Percentiles rank a stretch among this genome's conserved stretches.
These are phyloP conservation scores for Caprella mutica DNA, from an alignment of 2,888 invertebrate species.

Conservation along the genomic window DNA sequence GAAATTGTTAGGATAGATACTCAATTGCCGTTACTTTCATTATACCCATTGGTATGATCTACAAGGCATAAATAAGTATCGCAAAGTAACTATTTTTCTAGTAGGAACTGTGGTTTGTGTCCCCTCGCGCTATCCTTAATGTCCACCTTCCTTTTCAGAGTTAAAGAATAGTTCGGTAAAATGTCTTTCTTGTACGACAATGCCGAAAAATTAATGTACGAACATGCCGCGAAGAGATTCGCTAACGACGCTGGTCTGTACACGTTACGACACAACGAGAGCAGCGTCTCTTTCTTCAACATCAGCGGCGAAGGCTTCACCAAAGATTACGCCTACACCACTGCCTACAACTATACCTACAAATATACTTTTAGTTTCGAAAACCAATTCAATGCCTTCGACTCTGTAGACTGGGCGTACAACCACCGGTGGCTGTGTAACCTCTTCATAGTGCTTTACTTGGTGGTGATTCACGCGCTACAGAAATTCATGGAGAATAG, in stretches of 20 bases:
- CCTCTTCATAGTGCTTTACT: constrained; percentile 28
- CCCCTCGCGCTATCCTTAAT: no score
- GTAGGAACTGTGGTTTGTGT: no score
- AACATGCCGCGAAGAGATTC: no score
- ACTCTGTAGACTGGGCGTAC: not conserved
- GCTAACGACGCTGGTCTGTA: not conserved
- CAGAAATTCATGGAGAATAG: constrained; percentile 27
- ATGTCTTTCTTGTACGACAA: no score
- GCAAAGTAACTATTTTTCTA: no score
- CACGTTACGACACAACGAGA: not conserved
- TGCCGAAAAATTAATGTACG: no score
- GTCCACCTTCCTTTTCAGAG: no score
- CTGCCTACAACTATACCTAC: constrained; percentile 11
- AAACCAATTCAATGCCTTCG: constrained; percentile 7
- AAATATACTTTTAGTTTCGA: constrained; percentile 9
- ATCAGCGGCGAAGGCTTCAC: not conserved
- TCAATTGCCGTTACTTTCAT: no score
- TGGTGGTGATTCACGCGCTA: constrained; percentile 20
- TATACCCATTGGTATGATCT: no score
- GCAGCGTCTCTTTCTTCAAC: not conserved
- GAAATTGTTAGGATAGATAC: no score
- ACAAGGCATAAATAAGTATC: no score
- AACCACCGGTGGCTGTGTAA: constrained; percentile 9
- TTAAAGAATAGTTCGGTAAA: no score
- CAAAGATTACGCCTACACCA: not conserved